These are phyloP conservation scores for Trichogramma dendrolimi DNA, from an alignment of 2,888 invertebrate species.

Conservation along the genomic window DNA sequence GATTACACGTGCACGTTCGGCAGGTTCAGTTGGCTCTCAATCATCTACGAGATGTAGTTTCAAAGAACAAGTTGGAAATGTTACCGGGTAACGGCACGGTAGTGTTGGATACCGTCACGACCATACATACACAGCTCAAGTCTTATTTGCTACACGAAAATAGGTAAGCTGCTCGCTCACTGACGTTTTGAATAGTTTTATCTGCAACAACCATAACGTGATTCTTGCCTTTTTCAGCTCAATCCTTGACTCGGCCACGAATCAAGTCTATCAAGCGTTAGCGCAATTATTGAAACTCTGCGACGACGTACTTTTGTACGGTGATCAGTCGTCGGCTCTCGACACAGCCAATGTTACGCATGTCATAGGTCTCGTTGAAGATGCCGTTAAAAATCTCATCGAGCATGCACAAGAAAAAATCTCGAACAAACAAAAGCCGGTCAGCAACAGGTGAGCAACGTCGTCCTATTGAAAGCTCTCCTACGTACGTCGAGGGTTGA, in stretches of 20 bases:
- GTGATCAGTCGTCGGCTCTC: slow-evolving; percentile 64
- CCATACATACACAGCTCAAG: slow-evolving; percentile 67
- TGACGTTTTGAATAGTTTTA: slow-evolving; percentile 3
- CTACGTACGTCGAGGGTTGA: neutral
- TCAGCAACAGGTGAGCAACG: slow-evolving; percentile 44
- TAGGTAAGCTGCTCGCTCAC: slow-evolving; percentile 45
- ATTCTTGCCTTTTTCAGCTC: slow-evolving; percentile 55
- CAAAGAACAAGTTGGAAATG: slow-evolving; percentile 88
- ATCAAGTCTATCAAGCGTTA: slow-evolving; percentile 80
- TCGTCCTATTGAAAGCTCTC: neutral
- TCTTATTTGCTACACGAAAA: slow-evolving; percentile 56
- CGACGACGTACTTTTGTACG: slow-evolving; percentile 79
- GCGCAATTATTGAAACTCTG: slow-evolving; percentile 84
- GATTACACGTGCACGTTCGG: slow-evolving; percentile 72
- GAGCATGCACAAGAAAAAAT: slow-evolving; percentile 79
- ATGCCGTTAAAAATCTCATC: slow-evolving; percentile 74
- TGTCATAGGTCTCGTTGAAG: slow-evolving; percentile 67
- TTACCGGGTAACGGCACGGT: slow-evolving; percentile 90
- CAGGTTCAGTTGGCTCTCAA: slow-evolving; percentile 73
- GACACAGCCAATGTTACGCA: slow-evolving; percentile 64
- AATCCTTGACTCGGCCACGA: slow-evolving; percentile 72
- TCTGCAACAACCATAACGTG: neutral
- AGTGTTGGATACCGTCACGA: slow-evolving; percentile 86
- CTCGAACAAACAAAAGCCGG: slow-evolving; percentile 57
- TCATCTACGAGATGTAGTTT: slow-evolving; percentile 89